Percentiles rank a stretch among this genome's conserved stretches.
phyloP scores from a whole-genome alignment of 2,797 vertebrate genomes.

The Thaleichthys pacificus region DNA sequence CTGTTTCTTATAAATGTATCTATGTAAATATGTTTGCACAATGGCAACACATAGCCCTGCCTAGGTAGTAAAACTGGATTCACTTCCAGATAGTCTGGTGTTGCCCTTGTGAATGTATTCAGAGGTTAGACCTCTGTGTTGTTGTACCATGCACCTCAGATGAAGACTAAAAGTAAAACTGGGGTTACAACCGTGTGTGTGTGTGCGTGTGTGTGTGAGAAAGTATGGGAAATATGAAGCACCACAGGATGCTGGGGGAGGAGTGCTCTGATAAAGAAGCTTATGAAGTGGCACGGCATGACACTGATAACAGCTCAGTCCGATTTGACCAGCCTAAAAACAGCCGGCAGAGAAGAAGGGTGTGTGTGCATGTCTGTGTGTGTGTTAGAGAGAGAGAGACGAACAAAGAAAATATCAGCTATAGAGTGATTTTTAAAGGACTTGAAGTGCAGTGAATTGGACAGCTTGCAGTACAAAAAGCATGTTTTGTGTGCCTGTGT shows the following conservation, averaged over 20 bases:
- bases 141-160: no score
- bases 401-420: conserved; percentile 39
- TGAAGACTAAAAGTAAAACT: no score
- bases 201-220: conserved; percentile 8
- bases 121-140: no score
- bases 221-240: conserved; percentile 1
- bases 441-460: conserved; percentile 43
- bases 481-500: no score
- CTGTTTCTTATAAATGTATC: no score
- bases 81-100: no score
- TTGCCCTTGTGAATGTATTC: no score
- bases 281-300: conserved; percentile 7
- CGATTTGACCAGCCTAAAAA: not conserved
- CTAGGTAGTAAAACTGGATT: no score
- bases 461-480: conserved; percentile 28
- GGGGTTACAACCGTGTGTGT: not conserved
- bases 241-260: not conserved
- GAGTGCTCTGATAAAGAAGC: conserved; percentile 8
- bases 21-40: no score
- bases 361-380: not conserved
- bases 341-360: not conserved
- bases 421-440: not conserved
- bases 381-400: conserved; percentile 33
- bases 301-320: conserved; percentile 23
- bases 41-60: no score